Conservation (phyloP, 2,888 invertebrate genomes). For the Drosophila paranaensis region DNA sequence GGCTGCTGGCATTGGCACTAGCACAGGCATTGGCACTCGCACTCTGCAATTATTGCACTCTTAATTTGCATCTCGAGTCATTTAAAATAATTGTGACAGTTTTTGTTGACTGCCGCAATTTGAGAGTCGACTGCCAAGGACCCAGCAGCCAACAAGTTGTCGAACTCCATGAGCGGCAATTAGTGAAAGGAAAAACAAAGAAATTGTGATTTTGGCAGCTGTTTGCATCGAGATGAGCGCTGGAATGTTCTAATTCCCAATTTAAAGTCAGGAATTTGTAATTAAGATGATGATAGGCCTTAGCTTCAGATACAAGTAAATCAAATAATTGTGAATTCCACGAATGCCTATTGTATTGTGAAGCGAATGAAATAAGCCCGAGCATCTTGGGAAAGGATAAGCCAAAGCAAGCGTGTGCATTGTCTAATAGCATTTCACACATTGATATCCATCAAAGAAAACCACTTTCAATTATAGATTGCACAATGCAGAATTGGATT, state of each 20-base stretch:
- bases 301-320: background rate
- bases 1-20: background rate
- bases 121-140: constrained; percentile 39
- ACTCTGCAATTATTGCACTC: constrained; percentile 71
- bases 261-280: background rate
- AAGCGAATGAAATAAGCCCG: background rate
- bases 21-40: constrained; percentile 59
- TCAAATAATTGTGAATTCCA: background rate
- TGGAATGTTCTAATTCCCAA: background rate
- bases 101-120: constrained; percentile 6
- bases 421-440: background rate
- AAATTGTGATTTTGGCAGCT: constrained; percentile 44
- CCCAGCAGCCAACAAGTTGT: constrained; percentile 61
- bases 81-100: constrained; percentile 75
- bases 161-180: constrained; percentile 5
- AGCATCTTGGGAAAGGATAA: background rate
- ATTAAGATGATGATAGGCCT: background rate
- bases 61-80: constrained; percentile 72
- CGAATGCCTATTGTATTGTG: background rate
- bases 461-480: constrained; percentile 12
- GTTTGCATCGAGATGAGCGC: constrained; percentile 20
- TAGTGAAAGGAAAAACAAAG: constrained; percentile 15
- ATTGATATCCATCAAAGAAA: constrained; percentile 1
- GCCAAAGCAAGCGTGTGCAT: background rate
- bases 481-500: constrained; percentile 20